These are phyloP conservation scores for Xyrichtys novacula DNA, from an alignment of 2,797 vertebrate genomes.

Conservation along the genomic window DNA sequence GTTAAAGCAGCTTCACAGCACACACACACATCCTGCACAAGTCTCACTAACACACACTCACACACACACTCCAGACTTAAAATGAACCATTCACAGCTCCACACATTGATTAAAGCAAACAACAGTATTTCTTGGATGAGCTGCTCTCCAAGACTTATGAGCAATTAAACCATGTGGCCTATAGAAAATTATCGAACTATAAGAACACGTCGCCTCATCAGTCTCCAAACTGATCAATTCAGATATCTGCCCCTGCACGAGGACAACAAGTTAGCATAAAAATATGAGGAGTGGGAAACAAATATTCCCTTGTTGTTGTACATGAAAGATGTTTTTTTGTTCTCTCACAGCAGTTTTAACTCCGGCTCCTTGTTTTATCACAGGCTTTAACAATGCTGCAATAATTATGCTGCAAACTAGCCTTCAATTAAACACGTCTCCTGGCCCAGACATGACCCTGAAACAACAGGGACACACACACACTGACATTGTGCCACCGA, in stretches of 20 bases:
- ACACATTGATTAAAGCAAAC: constrained; percentile 35
- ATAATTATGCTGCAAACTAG: constrained; percentile 25
- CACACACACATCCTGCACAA: not conserved
- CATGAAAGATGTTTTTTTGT: constrained; percentile 2
- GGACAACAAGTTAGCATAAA: constrained; percentile 6
- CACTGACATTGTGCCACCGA: no score
- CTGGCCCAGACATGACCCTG: constrained; percentile 60
- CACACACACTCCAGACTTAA: constrained; percentile 18
- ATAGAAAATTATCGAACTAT: constrained; percentile 48
- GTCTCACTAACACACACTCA: no score
- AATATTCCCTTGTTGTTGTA: not conserved
- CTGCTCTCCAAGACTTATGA: constrained; percentile 36
- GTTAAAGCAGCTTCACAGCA: not conserved
- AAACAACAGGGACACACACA: constrained; percentile 47
- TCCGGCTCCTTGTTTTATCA: constrained; percentile 9
- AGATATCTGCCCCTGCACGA: constrained; percentile 17
- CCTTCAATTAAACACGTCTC: constrained; percentile 43
- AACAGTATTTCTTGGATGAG: constrained; percentile 18
- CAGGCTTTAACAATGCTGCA: constrained; percentile 9
- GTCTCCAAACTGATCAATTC: constrained; percentile 51
- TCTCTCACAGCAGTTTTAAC: not conserved
- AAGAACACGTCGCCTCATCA: constrained; percentile 51
- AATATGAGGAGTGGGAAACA: not conserved
- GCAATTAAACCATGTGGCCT: constrained; percentile 44
- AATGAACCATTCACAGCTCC: constrained; percentile 38